These are phyloP conservation scores for Diadegma fenestrale DNA, from an alignment of 2,888 invertebrate species.

Conservation along the genomic window DNA sequence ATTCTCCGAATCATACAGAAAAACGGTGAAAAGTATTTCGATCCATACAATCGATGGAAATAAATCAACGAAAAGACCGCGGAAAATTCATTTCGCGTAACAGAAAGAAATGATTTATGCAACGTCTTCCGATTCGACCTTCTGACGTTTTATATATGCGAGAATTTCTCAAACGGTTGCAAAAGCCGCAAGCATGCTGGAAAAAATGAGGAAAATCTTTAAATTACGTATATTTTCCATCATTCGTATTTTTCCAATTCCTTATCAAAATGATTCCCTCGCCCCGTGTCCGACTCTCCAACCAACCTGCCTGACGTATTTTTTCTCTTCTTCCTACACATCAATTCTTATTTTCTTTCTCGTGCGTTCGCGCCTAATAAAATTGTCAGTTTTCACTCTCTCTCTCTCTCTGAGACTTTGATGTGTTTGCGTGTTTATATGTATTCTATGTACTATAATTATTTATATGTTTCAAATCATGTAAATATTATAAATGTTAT, in stretches of 20 bases:
- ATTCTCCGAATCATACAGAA: slow-evolving; percentile 5
- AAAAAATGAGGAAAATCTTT: slow-evolving; percentile 23
- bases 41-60: neutral
- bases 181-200: slow-evolving; percentile 52
- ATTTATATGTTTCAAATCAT: slow-evolving; percentile 35
- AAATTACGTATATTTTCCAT: slow-evolving; percentile 21
- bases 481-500: slow-evolving; percentile 49
- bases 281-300: neutral
- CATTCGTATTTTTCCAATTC: slow-evolving; percentile 7
- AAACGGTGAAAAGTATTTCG: slow-evolving; percentile 2
- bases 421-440: slow-evolving; percentile 56
- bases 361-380: neutral
- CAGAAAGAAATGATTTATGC: neutral
- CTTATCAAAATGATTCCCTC: neutral
- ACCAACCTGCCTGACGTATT: neutral
- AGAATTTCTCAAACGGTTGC: slow-evolving; percentile 8
- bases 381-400: slow-evolving; percentile 45
- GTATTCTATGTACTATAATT: slow-evolving; percentile 31
- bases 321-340: slow-evolving; percentile 65
- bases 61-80: neutral
- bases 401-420: slow-evolving; percentile 45
- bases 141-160: neutral
- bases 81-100: neutral
- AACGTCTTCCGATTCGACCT: slow-evolving; percentile 5
- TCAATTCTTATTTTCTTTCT: slow-evolving; percentile 30